Conservation (phyloP, 2,888 invertebrate species). For the Ophonus ardosiacus region DNA sequence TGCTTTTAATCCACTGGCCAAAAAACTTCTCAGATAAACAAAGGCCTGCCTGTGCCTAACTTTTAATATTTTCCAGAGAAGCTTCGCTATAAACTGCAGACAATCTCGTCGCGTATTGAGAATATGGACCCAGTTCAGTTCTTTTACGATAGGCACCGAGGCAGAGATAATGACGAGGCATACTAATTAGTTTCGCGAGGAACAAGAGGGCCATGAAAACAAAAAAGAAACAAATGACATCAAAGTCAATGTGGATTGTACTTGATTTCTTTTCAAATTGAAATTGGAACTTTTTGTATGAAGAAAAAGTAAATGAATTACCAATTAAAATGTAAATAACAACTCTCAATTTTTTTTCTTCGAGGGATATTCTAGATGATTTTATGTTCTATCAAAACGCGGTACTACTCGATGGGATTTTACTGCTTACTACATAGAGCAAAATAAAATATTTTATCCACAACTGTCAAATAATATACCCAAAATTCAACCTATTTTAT, state of each 20-base stretch:
- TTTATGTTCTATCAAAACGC: no score
- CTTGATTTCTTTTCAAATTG: neutral
- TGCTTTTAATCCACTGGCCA: slow-evolving; percentile 21
- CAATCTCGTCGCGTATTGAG: slow-evolving; percentile 8
- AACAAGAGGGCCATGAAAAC: neutral
- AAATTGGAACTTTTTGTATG: neutral
- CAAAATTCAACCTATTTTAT: no score
- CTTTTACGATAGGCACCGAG: slow-evolving; percentile 29
- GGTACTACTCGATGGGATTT: no score
- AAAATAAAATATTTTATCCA: no score
- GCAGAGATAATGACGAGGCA: slow-evolving; percentile 29
- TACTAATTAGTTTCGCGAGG: slow-evolving; percentile 39
- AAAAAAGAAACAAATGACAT: neutral
- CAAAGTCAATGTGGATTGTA: neutral
- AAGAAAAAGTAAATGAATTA: neutral
- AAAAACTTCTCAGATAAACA: slow-evolving; percentile 26
- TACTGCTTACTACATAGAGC: no score
- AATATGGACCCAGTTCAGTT: slow-evolving; percentile 24
- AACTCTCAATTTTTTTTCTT: no score
- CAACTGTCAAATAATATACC: no score
- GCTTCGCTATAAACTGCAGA: slow-evolving; percentile 35
- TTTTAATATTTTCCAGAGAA: slow-evolving; percentile 28
- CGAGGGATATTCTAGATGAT: no score
- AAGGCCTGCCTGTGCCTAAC: slow-evolving; percentile 23
- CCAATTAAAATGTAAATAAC: neutral